Percentiles rank a stretch among this genome's conserved stretches.
Conservation (phyloP, 2,888 invertebrate genomes). For the Limnephilus marmoratus region DNA sequence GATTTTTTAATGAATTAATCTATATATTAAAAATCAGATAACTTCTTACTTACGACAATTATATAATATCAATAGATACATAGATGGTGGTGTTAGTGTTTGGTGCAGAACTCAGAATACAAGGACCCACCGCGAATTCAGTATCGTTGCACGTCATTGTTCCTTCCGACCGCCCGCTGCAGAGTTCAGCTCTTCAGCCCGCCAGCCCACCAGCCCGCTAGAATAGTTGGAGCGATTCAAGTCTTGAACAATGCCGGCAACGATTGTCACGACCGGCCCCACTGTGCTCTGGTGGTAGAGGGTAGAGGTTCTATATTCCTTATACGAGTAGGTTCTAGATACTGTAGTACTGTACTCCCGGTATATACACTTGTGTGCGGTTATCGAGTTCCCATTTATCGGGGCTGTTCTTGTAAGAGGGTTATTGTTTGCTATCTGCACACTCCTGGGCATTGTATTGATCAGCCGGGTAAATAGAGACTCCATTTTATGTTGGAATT, state of each 20-base stretch:
- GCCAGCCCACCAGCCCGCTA: background rate
- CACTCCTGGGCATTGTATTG: background rate
- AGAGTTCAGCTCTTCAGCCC: background rate
- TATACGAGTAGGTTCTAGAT: background rate
- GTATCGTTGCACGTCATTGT: background rate
- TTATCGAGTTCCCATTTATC: constrained; percentile 23
- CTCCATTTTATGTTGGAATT: background rate
- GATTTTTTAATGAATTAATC: too few species aligned
- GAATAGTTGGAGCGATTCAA: background rate
- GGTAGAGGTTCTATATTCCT: background rate
- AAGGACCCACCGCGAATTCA: background rate
- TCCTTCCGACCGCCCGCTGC: background rate
- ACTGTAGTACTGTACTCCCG: background rate
- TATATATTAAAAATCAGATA: too few species aligned
- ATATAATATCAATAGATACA: background rate
- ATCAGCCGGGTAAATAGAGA: background rate
- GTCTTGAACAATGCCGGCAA: constrained; percentile 4
- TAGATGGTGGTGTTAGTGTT: background rate
- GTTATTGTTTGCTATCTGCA: constrained; percentile 25
- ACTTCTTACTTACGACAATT: background rate
- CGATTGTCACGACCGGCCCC: background rate
- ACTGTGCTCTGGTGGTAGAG: background rate
- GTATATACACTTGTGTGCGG: background rate
- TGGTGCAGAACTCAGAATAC: background rate
- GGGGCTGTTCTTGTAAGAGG: background rate